Evolutionary conservation across 1,140 invertebrate species (phyloP).

Genomic region (Sesamia nonagrioides): DNA sequence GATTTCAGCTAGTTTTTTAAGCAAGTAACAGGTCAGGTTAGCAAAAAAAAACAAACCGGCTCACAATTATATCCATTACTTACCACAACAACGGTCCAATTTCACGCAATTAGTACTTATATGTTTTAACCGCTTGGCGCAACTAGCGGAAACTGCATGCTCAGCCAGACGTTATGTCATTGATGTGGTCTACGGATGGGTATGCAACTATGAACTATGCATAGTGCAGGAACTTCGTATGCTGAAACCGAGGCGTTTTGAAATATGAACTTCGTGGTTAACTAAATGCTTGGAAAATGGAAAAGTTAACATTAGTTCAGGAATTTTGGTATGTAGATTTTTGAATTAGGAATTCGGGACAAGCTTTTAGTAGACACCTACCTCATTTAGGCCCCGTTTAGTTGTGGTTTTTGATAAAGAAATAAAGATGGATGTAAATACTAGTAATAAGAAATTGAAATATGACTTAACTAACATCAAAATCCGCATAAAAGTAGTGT

Average conservation of each 20-base stretch:
- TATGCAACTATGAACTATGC: background rate
- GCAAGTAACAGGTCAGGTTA: background rate
- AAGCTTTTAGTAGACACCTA: background rate
- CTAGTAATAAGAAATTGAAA: background rate
- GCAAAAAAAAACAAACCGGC: background rate
- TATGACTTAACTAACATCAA: background rate
- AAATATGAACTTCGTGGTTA: background rate
- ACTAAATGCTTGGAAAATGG: background rate
- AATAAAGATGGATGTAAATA: background rate
- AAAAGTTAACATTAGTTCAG: background rate
- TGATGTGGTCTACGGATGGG: background rate
- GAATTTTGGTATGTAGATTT: background rate
- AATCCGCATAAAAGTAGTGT: background rate
- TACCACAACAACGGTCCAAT: background rate
- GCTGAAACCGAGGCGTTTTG: too few relatives aligned
- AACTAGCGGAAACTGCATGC: slow-evolving; percentile 30
- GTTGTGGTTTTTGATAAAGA: background rate
- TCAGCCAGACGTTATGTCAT: slow-evolving; percentile 10
- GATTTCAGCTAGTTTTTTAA: too few relatives aligned
- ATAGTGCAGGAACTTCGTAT: background rate
- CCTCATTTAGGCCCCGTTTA: too few relatives aligned
- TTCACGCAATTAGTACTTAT: slow-evolving; percentile 38
- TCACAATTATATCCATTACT: background rate
- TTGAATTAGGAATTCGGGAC: background rate
- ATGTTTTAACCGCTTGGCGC: slow-evolving; percentile 19